Evolutionary conservation across 2,113 vertebrate genomes (phyloP).

Genomic region (Hemicordylus capensis): DNA sequence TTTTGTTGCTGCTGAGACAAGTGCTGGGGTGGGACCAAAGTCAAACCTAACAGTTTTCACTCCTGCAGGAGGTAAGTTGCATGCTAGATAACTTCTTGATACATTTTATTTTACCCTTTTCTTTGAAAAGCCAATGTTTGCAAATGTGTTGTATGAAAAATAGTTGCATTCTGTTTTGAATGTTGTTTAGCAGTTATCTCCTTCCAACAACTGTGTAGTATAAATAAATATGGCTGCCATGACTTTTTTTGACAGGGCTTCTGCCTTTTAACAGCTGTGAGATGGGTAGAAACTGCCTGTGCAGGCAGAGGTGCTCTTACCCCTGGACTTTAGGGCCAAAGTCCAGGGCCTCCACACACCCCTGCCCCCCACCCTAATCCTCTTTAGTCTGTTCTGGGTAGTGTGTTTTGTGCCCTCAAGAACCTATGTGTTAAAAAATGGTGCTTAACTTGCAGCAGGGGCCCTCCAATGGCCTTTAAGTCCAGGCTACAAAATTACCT

Average conservation of each 20-base stretch:
- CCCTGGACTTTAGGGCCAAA: too few relatives aligned
- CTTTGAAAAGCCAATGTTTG: neutral
- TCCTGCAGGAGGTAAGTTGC: constrained; percentile 84
- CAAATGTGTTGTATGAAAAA: neutral
- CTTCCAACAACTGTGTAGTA: neutral
- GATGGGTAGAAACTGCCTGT: neutral
- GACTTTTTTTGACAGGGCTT: neutral
- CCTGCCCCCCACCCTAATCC: too few relatives aligned
- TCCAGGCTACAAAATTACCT: too few relatives aligned
- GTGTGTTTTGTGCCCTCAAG: too few relatives aligned
- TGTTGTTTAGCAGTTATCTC: neutral
- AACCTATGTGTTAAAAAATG: too few relatives aligned
- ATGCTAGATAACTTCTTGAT: neutral
- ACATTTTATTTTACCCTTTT: neutral
- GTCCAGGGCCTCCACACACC: too few relatives aligned
- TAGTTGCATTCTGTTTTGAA: neutral
- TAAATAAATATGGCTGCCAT: neutral
- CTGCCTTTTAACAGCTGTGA: neutral
- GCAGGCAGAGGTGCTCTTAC: too few relatives aligned
- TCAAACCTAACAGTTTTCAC: constrained; percentile 81
- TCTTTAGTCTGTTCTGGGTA: too few relatives aligned
- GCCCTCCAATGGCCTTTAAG: too few relatives aligned
- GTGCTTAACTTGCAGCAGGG: too few relatives aligned
- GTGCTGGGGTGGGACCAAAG: constrained; percentile 87
- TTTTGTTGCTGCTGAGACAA: constrained; percentile 84